Percentiles rank a stretch among this genome's conserved stretches.
Evolutionary conservation across 2,888 invertebrate genomes (phyloP).

Genomic region (Euphydryas editha): DNA sequence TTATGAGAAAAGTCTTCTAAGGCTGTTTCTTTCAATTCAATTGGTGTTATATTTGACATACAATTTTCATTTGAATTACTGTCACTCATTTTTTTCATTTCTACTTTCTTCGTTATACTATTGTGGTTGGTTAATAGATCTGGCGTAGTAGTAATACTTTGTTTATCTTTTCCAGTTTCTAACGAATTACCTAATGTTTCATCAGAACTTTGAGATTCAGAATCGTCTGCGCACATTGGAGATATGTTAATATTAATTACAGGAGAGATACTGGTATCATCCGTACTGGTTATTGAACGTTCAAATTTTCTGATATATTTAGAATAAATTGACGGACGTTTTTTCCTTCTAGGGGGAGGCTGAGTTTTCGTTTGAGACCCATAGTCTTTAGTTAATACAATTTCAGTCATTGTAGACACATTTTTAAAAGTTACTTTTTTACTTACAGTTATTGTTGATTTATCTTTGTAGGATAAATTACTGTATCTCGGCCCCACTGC

Average conservation of each 20-base stretch:
- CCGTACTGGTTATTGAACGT: slow-evolving; percentile 46
- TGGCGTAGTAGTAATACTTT: slow-evolving; percentile 70
- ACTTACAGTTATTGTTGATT: slow-evolving; percentile 63
- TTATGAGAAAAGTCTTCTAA: slow-evolving; percentile 66
- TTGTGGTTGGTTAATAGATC: slow-evolving; percentile 85
- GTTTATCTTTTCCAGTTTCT: slow-evolving; percentile 29
- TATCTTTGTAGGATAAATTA: slow-evolving; percentile 61
- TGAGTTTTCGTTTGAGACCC: slow-evolving; percentile 66
- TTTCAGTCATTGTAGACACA: slow-evolving; percentile 73
- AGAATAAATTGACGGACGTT: slow-evolving; percentile 49
- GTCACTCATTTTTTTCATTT: slow-evolving; percentile 12
- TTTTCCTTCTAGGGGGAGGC: slow-evolving; percentile 67
- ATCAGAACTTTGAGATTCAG: slow-evolving; percentile 76
- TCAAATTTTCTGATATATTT: slow-evolving; percentile 53
- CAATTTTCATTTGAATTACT: neutral
- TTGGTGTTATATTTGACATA: neutral
- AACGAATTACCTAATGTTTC: slow-evolving; percentile 67
- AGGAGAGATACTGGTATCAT: slow-evolving; percentile 67
- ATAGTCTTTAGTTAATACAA: slow-evolving; percentile 54
- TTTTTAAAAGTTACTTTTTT: slow-evolving; percentile 58
- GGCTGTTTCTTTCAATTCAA: neutral
- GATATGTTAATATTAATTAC: slow-evolving; percentile 85
- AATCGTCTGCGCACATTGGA: slow-evolving; percentile 75
- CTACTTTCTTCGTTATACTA: slow-evolving; percentile 61
- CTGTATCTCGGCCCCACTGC: slow-evolving; percentile 68